These are phyloP conservation scores for Callinectes sapidus DNA, from an alignment of 2,888 invertebrate genomes.

Conservation along the genomic window DNA sequence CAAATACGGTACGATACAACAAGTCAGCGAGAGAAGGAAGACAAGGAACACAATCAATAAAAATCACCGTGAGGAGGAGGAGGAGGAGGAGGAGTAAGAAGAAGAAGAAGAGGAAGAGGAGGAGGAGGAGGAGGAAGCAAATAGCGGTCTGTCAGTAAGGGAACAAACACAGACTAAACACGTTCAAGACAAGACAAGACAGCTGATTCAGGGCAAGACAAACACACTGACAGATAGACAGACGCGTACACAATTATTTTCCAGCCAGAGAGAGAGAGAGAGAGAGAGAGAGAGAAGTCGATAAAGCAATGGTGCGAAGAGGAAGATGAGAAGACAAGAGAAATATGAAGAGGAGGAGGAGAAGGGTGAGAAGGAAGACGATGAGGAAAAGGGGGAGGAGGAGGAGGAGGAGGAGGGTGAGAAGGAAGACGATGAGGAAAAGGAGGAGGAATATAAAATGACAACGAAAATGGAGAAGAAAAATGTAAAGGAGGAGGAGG, in stretches of 20 bases:
- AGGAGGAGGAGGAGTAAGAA: too few relatives aligned
- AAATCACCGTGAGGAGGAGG: too few relatives aligned
- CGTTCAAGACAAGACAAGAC: not conserved
- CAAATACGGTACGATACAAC: not conserved
- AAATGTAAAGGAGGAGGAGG: not conserved
- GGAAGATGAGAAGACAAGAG: not conserved
- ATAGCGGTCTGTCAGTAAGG: not conserved
- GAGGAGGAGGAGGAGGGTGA: slow-evolving; percentile 25
- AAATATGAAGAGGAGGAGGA: too few relatives aligned
- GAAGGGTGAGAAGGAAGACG: not conserved
- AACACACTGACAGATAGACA: slow-evolving; percentile 4
- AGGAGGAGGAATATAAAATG: not conserved
- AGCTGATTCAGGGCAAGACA: not conserved
- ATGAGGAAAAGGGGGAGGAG: not conserved
- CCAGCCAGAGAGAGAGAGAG: slow-evolving; percentile 7
- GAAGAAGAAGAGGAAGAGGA: too few relatives aligned
- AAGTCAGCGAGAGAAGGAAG: too few relatives aligned
- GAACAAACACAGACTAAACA: not conserved
- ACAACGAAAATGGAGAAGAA: not conserved
- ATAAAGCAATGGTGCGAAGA: not conserved
- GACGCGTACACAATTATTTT: not conserved
- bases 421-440: not conserved
- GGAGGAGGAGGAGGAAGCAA: too few relatives aligned
- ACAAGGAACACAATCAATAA: too few relatives aligned
- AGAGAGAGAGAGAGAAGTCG: slow-evolving; percentile 15